Base-by-base conservation (phyloP, 2,113 vertebrate species). In the Calcarius ornatus region DNA sequence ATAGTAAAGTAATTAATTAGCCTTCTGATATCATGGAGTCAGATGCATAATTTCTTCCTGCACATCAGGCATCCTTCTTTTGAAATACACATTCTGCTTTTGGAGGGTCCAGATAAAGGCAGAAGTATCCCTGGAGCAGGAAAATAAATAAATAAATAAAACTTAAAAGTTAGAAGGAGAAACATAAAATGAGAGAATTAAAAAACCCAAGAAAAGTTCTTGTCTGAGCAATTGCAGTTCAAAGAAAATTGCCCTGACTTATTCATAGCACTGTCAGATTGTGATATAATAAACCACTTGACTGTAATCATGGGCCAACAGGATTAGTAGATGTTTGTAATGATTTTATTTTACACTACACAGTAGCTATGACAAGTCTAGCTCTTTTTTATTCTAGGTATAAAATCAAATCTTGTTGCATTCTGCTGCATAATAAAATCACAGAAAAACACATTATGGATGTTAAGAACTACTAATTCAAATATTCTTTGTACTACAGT, bases 241-340 rank as follows among this genome's bases (percentile, higher is more conserved):
- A 88, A 90, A 95, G 51, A 78, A 94, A 97, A 94, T 93, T 94
- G 19, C 40, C 28, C 51, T 68, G 33, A 38, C 40, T 85, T 92
- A 59, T 65, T 93, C 48, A 85, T 40, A 80, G 33, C 42, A 76
- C 19, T 81, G 24, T 9, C 65, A 72, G 33, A 93, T 40, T 81
- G 23, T 71, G 82, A 88, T 50, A 73, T 76, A 82, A 94, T 60
- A 83, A 72, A 95, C 80, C 61, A 75, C 84, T 94, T 76, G 71
- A 88, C 57, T 90, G 33, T 88, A 95, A 91, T 94, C 78, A 97
- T 92, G 97, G 69, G 72, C 66, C 81, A 96, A 75, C 27, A 79
- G 64, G 72, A 86, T 96, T 88, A 88, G 25, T 24, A 42, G 65
- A 69, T 86, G 50, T 76, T 92, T 90, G 73, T 82, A 81, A 94